Evolutionary conservation across 2,797 vertebrate genomes (phyloP), one percentile per base, ranked within the genome.

Genomic region (Hydrolagus colliei): DNA sequence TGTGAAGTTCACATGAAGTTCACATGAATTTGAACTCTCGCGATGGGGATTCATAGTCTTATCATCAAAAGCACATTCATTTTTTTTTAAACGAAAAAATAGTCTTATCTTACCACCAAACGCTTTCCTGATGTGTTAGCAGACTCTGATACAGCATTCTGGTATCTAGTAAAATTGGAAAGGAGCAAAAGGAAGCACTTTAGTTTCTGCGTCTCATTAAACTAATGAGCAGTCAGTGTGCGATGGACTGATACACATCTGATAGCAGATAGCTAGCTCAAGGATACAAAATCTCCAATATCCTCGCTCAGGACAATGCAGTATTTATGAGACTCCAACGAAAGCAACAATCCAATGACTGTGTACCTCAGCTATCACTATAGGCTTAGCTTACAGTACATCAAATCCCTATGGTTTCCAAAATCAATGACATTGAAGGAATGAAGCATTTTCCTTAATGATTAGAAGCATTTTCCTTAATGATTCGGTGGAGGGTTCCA

Each of bases 211-310:
- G 90, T 91, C 91, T 91, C 89, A 87, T 92, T 92, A 91, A 90
- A 89, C 92, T 91, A 92, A 92, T 87, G 87, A 92, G 91, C 87
- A 87, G 89, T 90, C 89, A 89, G 91, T 90, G 89, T 90, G 89
- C 91, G 27, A 27, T 90, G 90, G 62, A 12, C 65, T 84, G 92
- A 92, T 91, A 89, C 88, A 90, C 88, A 85, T 91, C 88, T 91
- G 92, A 90, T 88, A 93, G 91, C 88, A 77, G 92, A 89, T 90
- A 91, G 79, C 27, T 27, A 27, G 41, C 65, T 71, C 8, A 86
- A 87, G 89, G 94, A 95, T 92, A 94, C 92, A 92, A 93, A 92
- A 93, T 92, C 93, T 93, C 92, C 93, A 92, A 89, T 4, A 63
- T 90, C 88, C 88, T 52, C 89, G 89, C 89, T 90, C 89, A 89